Evolutionary conservation across 2,888 invertebrate genomes (phyloP).

Genomic region (Dasysyrphus tricinctus): DNA sequence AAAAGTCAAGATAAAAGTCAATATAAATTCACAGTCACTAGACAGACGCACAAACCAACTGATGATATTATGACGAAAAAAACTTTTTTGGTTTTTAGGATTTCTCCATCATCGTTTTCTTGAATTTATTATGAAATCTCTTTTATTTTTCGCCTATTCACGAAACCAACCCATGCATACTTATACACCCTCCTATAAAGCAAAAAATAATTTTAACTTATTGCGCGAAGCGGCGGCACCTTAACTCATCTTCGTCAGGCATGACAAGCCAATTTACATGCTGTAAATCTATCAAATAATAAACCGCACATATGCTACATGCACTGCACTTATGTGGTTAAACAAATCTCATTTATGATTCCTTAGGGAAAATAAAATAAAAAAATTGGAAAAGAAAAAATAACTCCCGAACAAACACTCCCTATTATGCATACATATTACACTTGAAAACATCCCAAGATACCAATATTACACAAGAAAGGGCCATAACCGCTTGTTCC

Average conservation of each 20-base stretch:
- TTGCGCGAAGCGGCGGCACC: not conserved
- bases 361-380: not conserved
- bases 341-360: conserved; percentile 51
- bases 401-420: conserved; percentile 32
- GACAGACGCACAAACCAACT: too few species aligned
- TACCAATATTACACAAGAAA: conserved; percentile 45
- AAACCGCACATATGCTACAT: conserved; percentile 38
- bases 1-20: too few species aligned
- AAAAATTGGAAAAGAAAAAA: not conserved
- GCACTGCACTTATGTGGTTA: conserved; percentile 52
- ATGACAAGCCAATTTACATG: conserved; percentile 34
- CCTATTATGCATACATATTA: conserved; percentile 26
- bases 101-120: too few species aligned
- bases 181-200: too few species aligned
- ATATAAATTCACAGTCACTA: too few species aligned
- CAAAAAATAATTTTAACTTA: too few species aligned
- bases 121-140: too few species aligned
- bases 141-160: too few species aligned
- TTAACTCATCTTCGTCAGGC: conserved; percentile 16
- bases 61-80: too few species aligned
- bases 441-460: conserved; percentile 44
- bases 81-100: too few species aligned
- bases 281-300: conserved; percentile 50
- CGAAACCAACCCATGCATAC: too few species aligned
- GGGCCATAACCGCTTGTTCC: conserved; percentile 39